Base-by-base conservation (phyloP, 2,888 invertebrate species). In the Heterodera filipjevi region DNA sequence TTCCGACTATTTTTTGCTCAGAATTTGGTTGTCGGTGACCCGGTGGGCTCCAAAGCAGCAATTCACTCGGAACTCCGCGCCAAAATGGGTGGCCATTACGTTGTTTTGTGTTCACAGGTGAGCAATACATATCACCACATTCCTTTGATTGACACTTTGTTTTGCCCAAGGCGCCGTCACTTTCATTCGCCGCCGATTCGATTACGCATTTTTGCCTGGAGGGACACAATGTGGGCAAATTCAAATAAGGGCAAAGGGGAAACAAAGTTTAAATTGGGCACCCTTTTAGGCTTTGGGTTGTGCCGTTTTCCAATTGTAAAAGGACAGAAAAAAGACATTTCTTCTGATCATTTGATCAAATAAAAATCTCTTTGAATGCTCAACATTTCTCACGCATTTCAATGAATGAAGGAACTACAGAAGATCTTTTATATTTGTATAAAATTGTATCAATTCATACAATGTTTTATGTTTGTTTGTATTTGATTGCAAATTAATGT, bases 91-190 rank as follows among this genome's bases (percentile, higher is more conserved):
- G 86, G 85, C 27, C 76, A 83, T 76, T 86, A 81, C 80, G 81
- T 86, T 27, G 86, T 86, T 33, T 71, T 84, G 46, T 86, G 86
- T 80, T 82, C 86, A 14, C 81, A 84, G 76, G 83, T 59, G 27
- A 59, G 22, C 83, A 19, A 78, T 82, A n/a, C n/a, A n/a, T 35
- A 59, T 27, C 0, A 27, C 59, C 10, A 59, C 8, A 59, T 59
- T 59, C 5, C 5, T 10, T 10, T 27, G 27, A 83, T 73, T 86
- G 80, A 79, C 80, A 84, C 22, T 85, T 85, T 39, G 68, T 84
- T 35, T 86, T 80, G 80, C 86, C 6, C 80, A 84, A n/a, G 66
- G 68, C 66, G 2, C 75, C 75, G 27, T 16, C 53, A 44, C 68
- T 75, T 22, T 64, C 75, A 8, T 75, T 66, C 68, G 30, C 75